A percentile compares a stretch with the other conserved stretches of the same genome.
phyloP scores from a whole-genome alignment of 1,140 invertebrate genomes.

The Apis laboriosa region DNA sequence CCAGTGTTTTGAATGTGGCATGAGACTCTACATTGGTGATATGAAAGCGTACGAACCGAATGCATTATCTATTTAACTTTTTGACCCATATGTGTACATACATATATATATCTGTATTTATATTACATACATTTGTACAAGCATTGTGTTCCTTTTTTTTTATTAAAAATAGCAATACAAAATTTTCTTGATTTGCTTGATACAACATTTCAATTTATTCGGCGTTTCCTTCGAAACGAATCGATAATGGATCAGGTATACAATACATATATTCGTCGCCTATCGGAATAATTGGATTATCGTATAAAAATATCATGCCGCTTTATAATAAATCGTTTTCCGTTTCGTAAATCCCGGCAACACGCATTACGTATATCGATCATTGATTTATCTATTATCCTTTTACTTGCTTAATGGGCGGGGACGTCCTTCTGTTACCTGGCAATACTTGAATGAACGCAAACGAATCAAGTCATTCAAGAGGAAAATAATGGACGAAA shows the following conservation, averaged over 20 bases:
- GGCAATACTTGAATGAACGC: neutral
- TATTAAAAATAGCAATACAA: conserved; percentile 77
- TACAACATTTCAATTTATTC: conserved; percentile 67
- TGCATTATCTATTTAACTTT: no score
- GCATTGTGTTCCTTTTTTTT: conserved; percentile 30
- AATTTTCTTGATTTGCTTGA: conserved; percentile 71
- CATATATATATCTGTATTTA: neutral
- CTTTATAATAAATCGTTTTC: conserved; percentile 74
- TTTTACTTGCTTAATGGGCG: conserved; percentile 67
- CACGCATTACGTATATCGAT: conserved; percentile 37
- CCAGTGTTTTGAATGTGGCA: conserved; percentile 67
- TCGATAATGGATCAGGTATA: conserved; percentile 63
- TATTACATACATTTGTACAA: neutral
- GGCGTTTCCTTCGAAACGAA: conserved; percentile 64
- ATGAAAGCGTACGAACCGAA: conserved; percentile 60
- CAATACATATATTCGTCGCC: conserved; percentile 65
- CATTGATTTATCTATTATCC: conserved; percentile 62
- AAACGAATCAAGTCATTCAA: neutral
- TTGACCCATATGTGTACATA: neutral
- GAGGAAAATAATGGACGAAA: no score
- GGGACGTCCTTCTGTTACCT: conserved; percentile 64
- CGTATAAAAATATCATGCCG: conserved; percentile 78
- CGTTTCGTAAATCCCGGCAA: conserved; percentile 42
- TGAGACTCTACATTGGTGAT: conserved; percentile 58
- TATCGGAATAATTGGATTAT: conserved; percentile 67